Percentiles rank a stretch among this genome's conserved stretches.
Conservation (phyloP, 2,888 invertebrate genomes). For the Carterocephalus palaemon region DNA sequence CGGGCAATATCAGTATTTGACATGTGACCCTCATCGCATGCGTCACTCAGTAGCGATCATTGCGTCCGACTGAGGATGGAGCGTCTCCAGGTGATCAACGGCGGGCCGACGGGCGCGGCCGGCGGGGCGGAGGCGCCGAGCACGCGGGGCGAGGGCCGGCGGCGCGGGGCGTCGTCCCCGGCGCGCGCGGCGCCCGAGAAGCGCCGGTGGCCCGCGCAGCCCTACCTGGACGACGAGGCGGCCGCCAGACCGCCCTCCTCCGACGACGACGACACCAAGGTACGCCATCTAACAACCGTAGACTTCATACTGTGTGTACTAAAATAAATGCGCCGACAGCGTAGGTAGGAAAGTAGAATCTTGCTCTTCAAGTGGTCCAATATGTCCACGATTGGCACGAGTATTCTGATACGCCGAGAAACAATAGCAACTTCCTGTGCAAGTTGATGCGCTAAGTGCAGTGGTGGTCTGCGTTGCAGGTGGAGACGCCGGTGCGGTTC, state of each 20-base stretch:
- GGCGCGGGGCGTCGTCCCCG: constrained; percentile 69
- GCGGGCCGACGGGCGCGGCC: constrained; percentile 47
- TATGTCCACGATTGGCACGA: too few species aligned
- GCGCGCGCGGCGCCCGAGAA: constrained; percentile 82
- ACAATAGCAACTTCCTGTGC: too few species aligned
- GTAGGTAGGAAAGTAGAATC: too few species aligned
- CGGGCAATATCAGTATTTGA: too few species aligned
- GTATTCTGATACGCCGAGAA: too few species aligned
- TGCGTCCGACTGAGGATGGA: constrained; percentile 20
- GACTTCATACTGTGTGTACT: constrained; percentile 38
- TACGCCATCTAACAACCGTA: constrained; percentile 39
- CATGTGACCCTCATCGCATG: too few species aligned
- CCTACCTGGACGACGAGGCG: constrained; percentile 48
- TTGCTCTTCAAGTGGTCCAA: too few species aligned
- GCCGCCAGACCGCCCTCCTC: constrained; percentile 51
- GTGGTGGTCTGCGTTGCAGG: constrained; percentile 58
- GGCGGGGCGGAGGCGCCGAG: constrained; percentile 37
- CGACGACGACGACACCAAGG: constrained; percentile 68
- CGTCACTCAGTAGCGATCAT: constrained; percentile 28
- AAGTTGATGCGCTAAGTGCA: too few species aligned
- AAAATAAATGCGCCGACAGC: too few species aligned
- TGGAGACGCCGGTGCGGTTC: constrained; percentile 90
- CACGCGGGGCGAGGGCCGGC: constrained; percentile 52
- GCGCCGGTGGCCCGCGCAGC: constrained; percentile 83
- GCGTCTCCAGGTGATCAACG: constrained; percentile 67